These are phyloP conservation scores for Pangasianodon gigas DNA, from an alignment of 2,113 vertebrate genomes.

Conservation along the genomic window DNA sequence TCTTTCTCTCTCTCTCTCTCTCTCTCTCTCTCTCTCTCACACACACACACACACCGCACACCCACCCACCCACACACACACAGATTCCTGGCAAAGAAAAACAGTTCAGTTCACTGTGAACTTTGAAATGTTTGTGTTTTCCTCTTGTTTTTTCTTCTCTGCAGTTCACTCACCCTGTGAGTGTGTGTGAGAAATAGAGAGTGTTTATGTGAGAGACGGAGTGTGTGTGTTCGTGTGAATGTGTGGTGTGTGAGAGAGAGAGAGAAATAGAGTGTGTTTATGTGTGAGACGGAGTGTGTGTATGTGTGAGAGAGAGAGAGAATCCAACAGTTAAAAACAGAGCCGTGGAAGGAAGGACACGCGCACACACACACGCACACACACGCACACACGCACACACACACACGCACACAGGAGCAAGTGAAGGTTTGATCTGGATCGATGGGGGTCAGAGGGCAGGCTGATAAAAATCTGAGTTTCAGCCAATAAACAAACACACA, in stretches of 20 bases:
- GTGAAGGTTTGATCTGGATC: too few species aligned
- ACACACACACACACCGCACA: too few species aligned
- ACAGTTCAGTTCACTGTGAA: not conserved
- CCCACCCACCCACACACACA: not conserved
- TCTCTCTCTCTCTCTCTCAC: not conserved
- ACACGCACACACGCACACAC: too few species aligned
- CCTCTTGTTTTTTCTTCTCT: not conserved
- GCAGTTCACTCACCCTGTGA: not conserved
- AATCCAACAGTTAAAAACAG: not conserved
- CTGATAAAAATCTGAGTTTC: too few species aligned
- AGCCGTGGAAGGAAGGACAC: too few species aligned
- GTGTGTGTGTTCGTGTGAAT: too few species aligned
- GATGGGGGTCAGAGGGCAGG: too few species aligned
- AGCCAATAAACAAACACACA: too few species aligned
- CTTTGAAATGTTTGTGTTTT: slow-evolving; percentile 11
- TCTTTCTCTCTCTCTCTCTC: not conserved
- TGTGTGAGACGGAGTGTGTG: too few species aligned
- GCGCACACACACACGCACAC: too few species aligned
- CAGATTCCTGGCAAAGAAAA: not conserved
- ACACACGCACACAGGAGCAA: not conserved
- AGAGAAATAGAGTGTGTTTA: not conserved
- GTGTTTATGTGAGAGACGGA: too few species aligned
- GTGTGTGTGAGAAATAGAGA: not conserved
- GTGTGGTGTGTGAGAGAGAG: too few species aligned
- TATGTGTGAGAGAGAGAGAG: not conserved